Evolutionary conservation across 2,113 vertebrate genomes (phyloP), one percentile per base, ranked within the genome.

Genomic region (Probosciger aterrimus): DNA sequence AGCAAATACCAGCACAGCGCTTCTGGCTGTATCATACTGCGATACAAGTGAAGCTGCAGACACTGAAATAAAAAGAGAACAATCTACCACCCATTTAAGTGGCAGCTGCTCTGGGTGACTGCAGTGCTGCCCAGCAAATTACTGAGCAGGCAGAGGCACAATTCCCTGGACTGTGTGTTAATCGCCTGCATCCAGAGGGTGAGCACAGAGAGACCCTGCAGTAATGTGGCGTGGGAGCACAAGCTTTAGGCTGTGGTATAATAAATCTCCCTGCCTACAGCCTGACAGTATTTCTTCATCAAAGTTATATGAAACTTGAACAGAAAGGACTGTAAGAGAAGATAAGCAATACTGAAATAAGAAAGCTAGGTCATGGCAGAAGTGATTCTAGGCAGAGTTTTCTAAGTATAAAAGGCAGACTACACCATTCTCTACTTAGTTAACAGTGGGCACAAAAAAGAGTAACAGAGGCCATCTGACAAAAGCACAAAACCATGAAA

Each of bases 91-190:
- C 93, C 76, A 17, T 84, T 88, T 84, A 74, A 89, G 92, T 49
- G 88, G 94, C 92, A 95, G 94, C 93, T 95, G 94, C 90, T 92
- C 88, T 2, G 19, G 67, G 67, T 92, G 92, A 88, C 86, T 71
- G 90, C 15, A 16, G 77, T 7, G 23, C 95, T 94, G 93, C 93
- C 97, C 97, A 89, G 90, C 83, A 96, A 94, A 97, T 97, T 97
- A 97, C 65, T 25, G 63, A 89, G 92, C 93, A 93, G 95, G 83
- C 93, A 96, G 92, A 95, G 75, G 88, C 46, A 11, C 90, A 95
- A 94, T 91, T 96, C 90, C 86, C 93, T 33, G 81, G 62, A 37
- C 65, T 2, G 13, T 0, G 4, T 76, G 92, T 76, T 94, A 94
- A 97, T 97, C 74, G 68, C 74, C 83, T 93, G 90, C 90, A 91